Conservation (phyloP, 2,888 invertebrate genomes). For the Polietes domitor region DNA sequence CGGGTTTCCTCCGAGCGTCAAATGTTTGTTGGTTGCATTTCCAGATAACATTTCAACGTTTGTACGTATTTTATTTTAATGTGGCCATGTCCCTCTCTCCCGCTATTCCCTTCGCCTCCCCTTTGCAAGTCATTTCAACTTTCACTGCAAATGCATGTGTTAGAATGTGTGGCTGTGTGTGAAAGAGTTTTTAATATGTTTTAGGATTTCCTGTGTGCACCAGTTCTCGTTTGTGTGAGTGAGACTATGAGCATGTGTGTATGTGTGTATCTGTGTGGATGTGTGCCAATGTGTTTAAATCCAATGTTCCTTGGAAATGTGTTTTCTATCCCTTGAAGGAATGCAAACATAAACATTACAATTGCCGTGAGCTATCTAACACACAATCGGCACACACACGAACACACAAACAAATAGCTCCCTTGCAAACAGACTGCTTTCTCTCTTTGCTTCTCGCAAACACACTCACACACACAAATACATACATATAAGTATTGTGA, state of each 20-base stretch:
- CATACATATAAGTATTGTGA: neutral
- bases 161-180: neutral
- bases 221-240: neutral
- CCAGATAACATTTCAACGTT: neutral
- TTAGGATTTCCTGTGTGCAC: conserved; percentile 21
- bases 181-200: conserved; percentile 20
- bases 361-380: conserved; percentile 18
- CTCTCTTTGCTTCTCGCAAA: neutral
- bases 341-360: conserved; percentile 22
- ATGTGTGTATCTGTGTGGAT: neutral
- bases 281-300: neutral
- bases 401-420: neutral
- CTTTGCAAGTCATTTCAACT: too few relatives aligned
- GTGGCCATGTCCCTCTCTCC: neutral
- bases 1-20: neutral
- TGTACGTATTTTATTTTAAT: neutral
- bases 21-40: conserved; percentile 27
- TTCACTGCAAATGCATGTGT: neutral
- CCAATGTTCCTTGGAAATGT: conserved; percentile 16
- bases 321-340: conserved; percentile 27
- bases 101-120: too few relatives aligned
- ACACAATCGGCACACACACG: conserved; percentile 1
- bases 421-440: neutral
- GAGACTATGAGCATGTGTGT: neutral
- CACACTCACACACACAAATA: neutral